Evolutionary conservation across 2,888 invertebrate genomes (phyloP).

Genomic region (Petrolisthes cinctipes): DNA sequence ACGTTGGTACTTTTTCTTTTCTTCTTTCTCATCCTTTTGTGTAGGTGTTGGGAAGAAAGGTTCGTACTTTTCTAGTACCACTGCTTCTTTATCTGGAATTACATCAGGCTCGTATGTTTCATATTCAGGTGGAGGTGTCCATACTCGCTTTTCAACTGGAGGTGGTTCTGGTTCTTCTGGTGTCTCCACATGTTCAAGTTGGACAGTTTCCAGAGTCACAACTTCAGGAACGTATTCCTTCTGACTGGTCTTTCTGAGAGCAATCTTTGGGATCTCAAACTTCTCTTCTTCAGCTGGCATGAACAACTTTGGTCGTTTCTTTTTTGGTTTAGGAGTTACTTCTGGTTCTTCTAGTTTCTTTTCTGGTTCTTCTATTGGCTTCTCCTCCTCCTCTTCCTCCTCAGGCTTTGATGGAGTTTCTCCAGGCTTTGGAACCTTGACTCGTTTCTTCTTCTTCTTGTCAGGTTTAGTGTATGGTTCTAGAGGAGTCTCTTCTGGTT

Average conservation of each 20-base stretch:
- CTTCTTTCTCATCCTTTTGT: constrained; percentile 32
- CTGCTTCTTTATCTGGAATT: constrained; percentile 47
- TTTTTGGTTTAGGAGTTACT: background rate
- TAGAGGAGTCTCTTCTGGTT: constrained; percentile 30
- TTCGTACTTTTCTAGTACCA: constrained; percentile 43
- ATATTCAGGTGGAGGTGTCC: constrained; percentile 49
- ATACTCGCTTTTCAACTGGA: constrained; percentile 35
- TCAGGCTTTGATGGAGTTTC: constrained; percentile 21
- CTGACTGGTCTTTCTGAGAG: constrained; percentile 45
- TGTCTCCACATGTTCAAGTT: constrained; percentile 42
- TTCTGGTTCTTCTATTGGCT: constrained; percentile 15
- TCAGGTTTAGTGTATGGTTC: constrained; percentile 16
- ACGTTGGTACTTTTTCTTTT: constrained; percentile 22
- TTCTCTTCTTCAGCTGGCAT: constrained; percentile 15
- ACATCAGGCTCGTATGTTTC: constrained; percentile 49
- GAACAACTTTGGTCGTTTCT: background rate
- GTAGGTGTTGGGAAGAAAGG: background rate
- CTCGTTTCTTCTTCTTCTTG: constrained; percentile 6
- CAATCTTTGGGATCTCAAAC: constrained; percentile 27
- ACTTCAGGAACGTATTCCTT: constrained; percentile 42
- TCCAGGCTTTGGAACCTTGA: background rate
- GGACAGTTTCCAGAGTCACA: constrained; percentile 33
- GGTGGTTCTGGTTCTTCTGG: constrained; percentile 38
- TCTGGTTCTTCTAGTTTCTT: background rate
- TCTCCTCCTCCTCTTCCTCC: constrained; percentile 5